Percentiles rank a stretch among this genome's conserved stretches.
These are phyloP conservation scores for Drosophila arawakana DNA, from an alignment of 1,140 invertebrate genomes.

Conservation along the genomic window DNA sequence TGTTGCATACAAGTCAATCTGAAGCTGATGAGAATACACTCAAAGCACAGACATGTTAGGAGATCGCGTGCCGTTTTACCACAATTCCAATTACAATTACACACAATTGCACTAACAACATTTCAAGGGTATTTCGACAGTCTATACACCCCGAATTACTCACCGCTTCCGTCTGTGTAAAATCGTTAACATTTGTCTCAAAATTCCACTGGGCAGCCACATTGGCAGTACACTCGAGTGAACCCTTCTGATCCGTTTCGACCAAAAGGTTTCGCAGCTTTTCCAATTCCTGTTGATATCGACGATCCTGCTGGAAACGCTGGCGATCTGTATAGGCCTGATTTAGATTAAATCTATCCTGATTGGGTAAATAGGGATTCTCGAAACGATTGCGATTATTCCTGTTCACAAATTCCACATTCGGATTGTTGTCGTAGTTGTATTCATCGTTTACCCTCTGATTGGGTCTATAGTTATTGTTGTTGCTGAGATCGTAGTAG, in stretches of 20 bases:
- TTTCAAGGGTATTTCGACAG: slow-evolving; percentile 15
- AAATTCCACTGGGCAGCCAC: slow-evolving; percentile 94
- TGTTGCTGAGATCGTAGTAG: slow-evolving; percentile 46
- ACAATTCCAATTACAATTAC: slow-evolving; percentile 40
- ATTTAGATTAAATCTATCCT: slow-evolving; percentile 79
- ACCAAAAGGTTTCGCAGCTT: slow-evolving; percentile 86
- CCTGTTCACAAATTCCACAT: slow-evolving; percentile 61
- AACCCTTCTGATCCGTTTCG: slow-evolving; percentile 89
- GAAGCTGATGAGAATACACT: slow-evolving; percentile 51
- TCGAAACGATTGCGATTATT: slow-evolving; percentile 72
- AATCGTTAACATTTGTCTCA: slow-evolving; percentile 94
- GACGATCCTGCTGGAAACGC: slow-evolving; percentile 77
- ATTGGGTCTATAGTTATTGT: slow-evolving; percentile 25
- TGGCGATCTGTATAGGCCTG: slow-evolving; percentile 68
- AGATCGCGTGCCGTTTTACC: slow-evolving; percentile 62
- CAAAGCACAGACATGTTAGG: slow-evolving; percentile 18
- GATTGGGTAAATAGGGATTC: slow-evolving; percentile 72
- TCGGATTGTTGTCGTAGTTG: slow-evolving; percentile 53
- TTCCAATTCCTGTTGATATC: slow-evolving; percentile 78
- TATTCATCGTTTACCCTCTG: slow-evolving; percentile 55
- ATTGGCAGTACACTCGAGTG: slow-evolving; percentile 91
- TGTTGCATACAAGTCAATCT: slow-evolving; percentile 26
- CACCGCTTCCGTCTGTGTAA: slow-evolving; percentile 92
- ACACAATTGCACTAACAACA: slow-evolving; percentile 23
- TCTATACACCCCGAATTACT: slow-evolving; percentile 84